These are phyloP conservation scores for Brienomyrus longianalis DNA, from an alignment of 2,113 vertebrate species.

Conservation along the genomic window DNA sequence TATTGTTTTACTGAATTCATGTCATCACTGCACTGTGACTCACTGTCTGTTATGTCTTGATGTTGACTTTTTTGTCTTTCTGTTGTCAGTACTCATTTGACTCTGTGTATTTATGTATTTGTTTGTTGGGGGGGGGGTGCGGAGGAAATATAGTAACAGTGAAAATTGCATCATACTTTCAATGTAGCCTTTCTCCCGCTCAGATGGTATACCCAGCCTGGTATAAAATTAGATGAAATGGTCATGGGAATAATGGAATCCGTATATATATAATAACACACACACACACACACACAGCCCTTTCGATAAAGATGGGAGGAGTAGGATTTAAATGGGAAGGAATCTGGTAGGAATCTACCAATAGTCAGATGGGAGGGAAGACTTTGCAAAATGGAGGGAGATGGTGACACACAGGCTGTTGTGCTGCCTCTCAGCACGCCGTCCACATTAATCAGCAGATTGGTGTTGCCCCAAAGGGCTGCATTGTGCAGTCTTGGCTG, in stretches of 20 bases:
- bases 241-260: background rate
- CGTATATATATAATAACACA: no score
- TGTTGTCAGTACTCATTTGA: background rate
- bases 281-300: background rate
- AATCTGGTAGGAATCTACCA: background rate
- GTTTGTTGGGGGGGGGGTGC: background rate
- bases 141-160: background rate
- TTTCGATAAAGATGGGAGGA: background rate
- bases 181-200: background rate
- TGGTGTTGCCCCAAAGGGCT: background rate
- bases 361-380: background rate
- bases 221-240: background rate
- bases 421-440: background rate
- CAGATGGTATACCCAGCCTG: background rate
- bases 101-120: background rate
- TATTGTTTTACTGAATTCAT: background rate
- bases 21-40: background rate
- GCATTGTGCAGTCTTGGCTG: constrained; percentile 11
- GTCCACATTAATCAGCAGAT: background rate
- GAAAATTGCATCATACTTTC: background rate
- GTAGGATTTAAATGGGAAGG: background rate
- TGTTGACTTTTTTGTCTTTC: background rate
- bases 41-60: background rate
- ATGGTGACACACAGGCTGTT: background rate
- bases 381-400: background rate